phyloP scores from a whole-genome alignment of 2,797 vertebrate genomes.

The Momotus momota region DNA sequence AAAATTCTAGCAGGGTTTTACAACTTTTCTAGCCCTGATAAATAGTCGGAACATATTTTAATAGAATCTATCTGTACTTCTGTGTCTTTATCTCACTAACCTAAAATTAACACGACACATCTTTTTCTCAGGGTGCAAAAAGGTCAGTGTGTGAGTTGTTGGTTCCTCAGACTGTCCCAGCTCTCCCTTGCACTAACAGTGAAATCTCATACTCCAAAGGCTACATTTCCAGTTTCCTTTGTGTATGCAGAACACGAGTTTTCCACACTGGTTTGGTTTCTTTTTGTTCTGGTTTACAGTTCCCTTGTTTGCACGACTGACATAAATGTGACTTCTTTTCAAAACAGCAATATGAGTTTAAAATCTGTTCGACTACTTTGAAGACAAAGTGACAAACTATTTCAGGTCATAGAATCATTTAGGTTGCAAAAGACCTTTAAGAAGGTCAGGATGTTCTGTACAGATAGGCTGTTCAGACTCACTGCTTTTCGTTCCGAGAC shows the following conservation, averaged over 20 bases:
- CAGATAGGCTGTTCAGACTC: background rate
- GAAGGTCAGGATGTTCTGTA: background rate
- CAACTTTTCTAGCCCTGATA: background rate
- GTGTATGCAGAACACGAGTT: background rate
- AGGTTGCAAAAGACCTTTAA: background rate
- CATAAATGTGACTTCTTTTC: background rate
- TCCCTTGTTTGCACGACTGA: background rate
- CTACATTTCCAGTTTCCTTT: background rate
- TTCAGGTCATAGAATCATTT: background rate
- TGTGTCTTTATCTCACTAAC: slow-evolving; percentile 6
- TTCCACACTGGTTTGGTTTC: background rate
- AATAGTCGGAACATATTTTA: slow-evolving; percentile 7
- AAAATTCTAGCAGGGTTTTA: slow-evolving; percentile 48
- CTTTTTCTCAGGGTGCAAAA: slow-evolving; percentile 9
- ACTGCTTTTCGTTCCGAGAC: background rate
- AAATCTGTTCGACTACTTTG: background rate
- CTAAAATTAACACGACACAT: slow-evolving; percentile 48
- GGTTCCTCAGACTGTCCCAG: background rate
- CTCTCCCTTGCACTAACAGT: background rate
- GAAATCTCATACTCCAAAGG: background rate
- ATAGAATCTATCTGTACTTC: slow-evolving; percentile 35
- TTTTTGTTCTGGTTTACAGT: background rate
- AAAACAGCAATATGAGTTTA: background rate
- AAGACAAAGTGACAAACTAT: background rate
- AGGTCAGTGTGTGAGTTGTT: background rate